A percentile compares a stretch with the other conserved stretches of the same genome.
phyloP scores from a whole-genome alignment of 1,140 invertebrate species.

The Temnothorax nylanderi region DNA sequence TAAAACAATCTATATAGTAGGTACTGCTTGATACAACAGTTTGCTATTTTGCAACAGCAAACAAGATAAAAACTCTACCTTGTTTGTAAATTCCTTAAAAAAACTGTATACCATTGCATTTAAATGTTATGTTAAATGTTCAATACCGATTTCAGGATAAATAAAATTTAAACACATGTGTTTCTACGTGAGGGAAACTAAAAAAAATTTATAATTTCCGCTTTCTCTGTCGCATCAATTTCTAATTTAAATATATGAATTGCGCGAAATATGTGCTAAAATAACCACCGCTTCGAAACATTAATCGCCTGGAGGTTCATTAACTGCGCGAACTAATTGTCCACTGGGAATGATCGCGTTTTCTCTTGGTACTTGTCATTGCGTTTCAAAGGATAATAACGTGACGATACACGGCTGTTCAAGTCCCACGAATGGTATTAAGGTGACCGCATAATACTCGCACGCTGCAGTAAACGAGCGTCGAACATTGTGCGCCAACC shows the following conservation, averaged over 20 bases:
- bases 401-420: neutral
- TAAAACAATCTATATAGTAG: neutral
- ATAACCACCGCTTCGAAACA: neutral
- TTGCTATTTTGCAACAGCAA: neutral
- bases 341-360: neutral
- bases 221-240: neutral
- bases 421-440: constrained; percentile 7
- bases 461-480: neutral
- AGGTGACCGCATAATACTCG: neutral
- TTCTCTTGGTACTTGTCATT: constrained; percentile 12
- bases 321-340: neutral
- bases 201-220: neutral
- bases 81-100: neutral
- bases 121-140: neutral
- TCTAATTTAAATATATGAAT: neutral
- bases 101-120: neutral
- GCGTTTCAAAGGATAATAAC: constrained; percentile 20
- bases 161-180: neutral
- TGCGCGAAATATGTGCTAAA: neutral
- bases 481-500: neutral
- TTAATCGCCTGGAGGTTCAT: neutral
- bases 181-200: neutral
- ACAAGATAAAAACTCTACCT: neutral
- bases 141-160: neutral
- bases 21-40: neutral